Evolutionary conservation across 2,888 invertebrate genomes (phyloP).

Genomic region (Nomada flava): DNA sequence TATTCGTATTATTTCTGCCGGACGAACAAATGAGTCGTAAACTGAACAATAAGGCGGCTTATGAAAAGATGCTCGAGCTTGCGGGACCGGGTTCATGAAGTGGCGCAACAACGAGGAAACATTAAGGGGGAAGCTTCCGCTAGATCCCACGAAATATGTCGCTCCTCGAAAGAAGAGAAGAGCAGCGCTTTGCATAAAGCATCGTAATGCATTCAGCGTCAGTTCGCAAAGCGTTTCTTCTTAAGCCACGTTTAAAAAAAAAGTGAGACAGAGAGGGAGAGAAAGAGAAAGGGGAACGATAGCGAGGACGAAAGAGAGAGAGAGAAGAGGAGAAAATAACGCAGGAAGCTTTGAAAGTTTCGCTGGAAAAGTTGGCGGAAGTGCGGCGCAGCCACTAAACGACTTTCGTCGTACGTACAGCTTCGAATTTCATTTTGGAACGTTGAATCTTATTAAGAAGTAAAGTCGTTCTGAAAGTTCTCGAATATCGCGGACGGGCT

Average conservation of each 20-base stretch:
- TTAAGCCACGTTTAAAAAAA: constrained; percentile 37
- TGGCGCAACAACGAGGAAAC: constrained; percentile 32
- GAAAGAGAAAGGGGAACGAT: constrained; percentile 18
- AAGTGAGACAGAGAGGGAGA: not conserved
- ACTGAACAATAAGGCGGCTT: constrained; percentile 13
- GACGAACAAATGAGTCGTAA: constrained; percentile 9
- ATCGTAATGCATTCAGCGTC: constrained; percentile 62
- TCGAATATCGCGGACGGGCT: constrained; percentile 68
- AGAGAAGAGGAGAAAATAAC: constrained; percentile 34
- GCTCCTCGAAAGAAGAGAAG: constrained; percentile 14
- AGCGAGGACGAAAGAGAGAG: constrained; percentile 24
- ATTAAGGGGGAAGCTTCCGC: constrained; percentile 36
- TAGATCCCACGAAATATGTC: constrained; percentile 45
- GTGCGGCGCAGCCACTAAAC: constrained; percentile 63
- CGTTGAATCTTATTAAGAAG: constrained; percentile 76
- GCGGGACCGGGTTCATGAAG: constrained; percentile 9
- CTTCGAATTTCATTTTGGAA: constrained; percentile 75
- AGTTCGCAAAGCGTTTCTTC: constrained; percentile 53
- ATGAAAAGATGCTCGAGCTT: constrained; percentile 12
- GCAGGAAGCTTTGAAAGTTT: constrained; percentile 67
- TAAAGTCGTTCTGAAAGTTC: constrained; percentile 73
- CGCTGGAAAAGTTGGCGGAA: constrained; percentile 65
- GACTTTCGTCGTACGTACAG: constrained; percentile 67
- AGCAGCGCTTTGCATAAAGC: constrained; percentile 47
- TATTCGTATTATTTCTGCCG: constrained; percentile 10